These are phyloP conservation scores for Bagarius yarrelli DNA, from an alignment of 2,113 vertebrate genomes.

Conservation along the genomic window DNA sequence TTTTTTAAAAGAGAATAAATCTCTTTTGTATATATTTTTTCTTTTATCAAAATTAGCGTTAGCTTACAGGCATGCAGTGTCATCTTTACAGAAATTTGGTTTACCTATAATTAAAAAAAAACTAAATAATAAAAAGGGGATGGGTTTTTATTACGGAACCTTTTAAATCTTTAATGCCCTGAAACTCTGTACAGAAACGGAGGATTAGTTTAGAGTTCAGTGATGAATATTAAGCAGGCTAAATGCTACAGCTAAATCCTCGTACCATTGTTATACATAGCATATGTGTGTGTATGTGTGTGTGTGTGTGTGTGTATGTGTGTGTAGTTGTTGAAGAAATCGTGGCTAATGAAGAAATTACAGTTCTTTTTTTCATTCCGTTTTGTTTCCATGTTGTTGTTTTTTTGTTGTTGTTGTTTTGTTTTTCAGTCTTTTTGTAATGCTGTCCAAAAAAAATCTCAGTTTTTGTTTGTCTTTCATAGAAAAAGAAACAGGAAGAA, in stretches of 20 bases:
- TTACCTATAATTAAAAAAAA: constrained; percentile 54
- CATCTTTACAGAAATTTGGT: constrained; percentile 62
- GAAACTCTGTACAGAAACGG: constrained; percentile 55
- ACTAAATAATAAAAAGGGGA: constrained; percentile 53
- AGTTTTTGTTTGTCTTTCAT: not conserved
- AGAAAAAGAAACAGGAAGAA: not conserved
- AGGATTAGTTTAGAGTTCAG: constrained; percentile 68
- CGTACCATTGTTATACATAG: constrained; percentile 61
- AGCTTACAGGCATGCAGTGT: constrained; percentile 70
- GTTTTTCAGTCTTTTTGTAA: not conserved
- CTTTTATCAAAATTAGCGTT: constrained; percentile 60
- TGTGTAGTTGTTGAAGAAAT: not conserved
- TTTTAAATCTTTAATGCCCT: constrained; percentile 63
- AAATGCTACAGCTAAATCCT: constrained; percentile 68
- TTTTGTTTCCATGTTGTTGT: not conserved
- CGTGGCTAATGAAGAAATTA: constrained; percentile 10
- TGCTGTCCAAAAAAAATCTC: not conserved
- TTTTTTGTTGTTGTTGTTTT: not conserved
- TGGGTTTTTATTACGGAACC: constrained; percentile 61
- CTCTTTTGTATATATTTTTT: constrained; percentile 33
- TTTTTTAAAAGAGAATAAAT: constrained; percentile 44
- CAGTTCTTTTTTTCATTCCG: not conserved
- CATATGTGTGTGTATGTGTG: constrained; percentile 21
- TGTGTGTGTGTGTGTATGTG: not conserved
- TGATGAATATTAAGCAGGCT: constrained; percentile 70